phyloP scores from a whole-genome alignment of 2,888 invertebrate genomes.

The Troides oblongomaculatus region DNA sequence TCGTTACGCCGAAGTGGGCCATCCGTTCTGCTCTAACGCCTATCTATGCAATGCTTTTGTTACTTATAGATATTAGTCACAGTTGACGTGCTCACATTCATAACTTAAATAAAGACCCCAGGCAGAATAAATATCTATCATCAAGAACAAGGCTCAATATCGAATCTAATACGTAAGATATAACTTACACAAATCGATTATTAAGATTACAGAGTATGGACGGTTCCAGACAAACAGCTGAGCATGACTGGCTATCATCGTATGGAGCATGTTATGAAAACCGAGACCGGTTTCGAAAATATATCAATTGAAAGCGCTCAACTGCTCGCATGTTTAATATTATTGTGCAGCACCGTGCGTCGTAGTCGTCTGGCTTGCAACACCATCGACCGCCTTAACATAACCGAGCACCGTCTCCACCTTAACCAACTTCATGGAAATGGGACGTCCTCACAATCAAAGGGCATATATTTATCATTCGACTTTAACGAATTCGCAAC shows the following conservation, averaged over 20 bases:
- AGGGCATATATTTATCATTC: constrained; percentile 15
- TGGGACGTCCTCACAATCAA: constrained; percentile 23
- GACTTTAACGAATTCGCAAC: constrained; percentile 23
- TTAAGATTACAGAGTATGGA: constrained; percentile 25
- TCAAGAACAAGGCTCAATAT: constrained; percentile 5
- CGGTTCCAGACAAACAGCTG: constrained; percentile 34
- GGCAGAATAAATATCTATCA: constrained; percentile 7
- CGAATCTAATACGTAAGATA: constrained; percentile 11
- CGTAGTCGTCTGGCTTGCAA: constrained; percentile 50
- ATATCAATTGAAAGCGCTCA: constrained; percentile 75
- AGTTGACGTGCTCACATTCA: background rate
- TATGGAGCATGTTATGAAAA: constrained; percentile 67
- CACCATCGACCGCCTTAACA: constrained; percentile 56
- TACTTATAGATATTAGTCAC: constrained; percentile 12
- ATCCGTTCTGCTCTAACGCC: constrained; percentile 46
- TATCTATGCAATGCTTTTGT: constrained; percentile 32
- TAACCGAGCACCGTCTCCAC: constrained; percentile 51
- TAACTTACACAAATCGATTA: constrained; percentile 28
- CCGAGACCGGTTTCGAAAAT: constrained; percentile 73
- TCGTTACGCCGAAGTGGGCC: constrained; percentile 57
- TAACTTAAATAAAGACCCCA: background rate
- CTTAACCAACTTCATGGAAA: constrained; percentile 23
- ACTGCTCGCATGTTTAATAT: constrained; percentile 63
- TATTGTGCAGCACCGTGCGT: constrained; percentile 61
- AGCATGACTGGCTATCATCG: constrained; percentile 37